Base-by-base conservation (phyloP, 2,113 vertebrate genomes). In the Platichthys stellatus region DNA sequence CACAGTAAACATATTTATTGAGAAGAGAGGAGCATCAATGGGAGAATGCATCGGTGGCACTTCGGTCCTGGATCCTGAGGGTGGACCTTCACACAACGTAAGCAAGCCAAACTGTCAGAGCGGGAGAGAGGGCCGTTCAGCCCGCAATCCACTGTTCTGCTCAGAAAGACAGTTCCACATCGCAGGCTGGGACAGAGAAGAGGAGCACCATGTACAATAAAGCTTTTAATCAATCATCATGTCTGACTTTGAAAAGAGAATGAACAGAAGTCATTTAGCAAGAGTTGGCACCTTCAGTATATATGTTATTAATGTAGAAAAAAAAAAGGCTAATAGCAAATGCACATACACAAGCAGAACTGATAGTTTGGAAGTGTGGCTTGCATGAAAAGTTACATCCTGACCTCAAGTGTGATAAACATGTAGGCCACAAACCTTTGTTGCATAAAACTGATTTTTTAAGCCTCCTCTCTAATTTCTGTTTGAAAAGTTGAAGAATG, bases 1-100 rank as follows among this genome's bases (percentile, higher is more conserved):
- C 87, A 92, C 86, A 90, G 80, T 73, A 85, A 88, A 86, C 80
- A 92, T 83, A 80, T 93, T 93, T 92, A 93, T 93, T 92, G 70
- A 89, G 88, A 84, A 82, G 69, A 86, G 76, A 83, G 63, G 65
- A 89, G 82, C 76, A 75, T 84, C 70, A 80, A 76, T 12, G 21
- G 74, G 68, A 90, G 60, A 90, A 92, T 87, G 82, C 87, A 90
- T 75, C 47, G 63, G 62, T 81, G 75, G 88, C 84, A 89, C 90
- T 90, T 91, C 74, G 83, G 86, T 82, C 87, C 84, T 72, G 66
- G 63, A 83, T 84, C 88, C 85, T 85, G 82, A 86, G 80, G 76
- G 51, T 63, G 80, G 83, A 90, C 86, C 86, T 88, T 85, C 71
- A 82, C 82, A 87, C 69, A 51, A 82, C 20, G 14, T 40, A 82